A percentile compares a stretch with the other conserved stretches of the same genome.
Conservation (phyloP, 2,797 vertebrate genomes). For the Phoeniculus purpureus region DNA sequence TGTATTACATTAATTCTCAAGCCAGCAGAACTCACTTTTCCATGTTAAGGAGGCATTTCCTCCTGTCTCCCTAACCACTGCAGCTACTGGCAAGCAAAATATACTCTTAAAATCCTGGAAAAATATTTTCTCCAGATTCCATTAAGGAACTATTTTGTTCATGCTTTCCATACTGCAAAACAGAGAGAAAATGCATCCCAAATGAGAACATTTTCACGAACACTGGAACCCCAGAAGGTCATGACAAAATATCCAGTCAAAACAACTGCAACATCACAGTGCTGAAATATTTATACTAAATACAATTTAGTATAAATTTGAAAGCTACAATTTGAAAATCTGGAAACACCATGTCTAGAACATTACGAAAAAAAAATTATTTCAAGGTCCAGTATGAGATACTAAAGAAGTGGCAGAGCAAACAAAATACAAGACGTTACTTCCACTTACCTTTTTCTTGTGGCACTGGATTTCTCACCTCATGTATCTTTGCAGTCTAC, state of each 20-base stretch:
- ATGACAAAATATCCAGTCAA: background rate
- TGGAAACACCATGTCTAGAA: background rate
- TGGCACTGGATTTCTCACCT: background rate
- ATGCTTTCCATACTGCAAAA: conserved; percentile 15
- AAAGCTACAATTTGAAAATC: background rate
- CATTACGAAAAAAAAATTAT: background rate
- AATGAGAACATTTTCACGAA: background rate
- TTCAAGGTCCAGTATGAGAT: background rate
- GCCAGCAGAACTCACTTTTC: background rate
- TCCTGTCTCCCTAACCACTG: background rate
- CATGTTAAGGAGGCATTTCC: background rate
- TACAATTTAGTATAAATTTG: no score
- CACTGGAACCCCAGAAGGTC: background rate
- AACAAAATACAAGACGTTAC: background rate
- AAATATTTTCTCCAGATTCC: conserved; percentile 19
- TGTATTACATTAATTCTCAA: background rate
- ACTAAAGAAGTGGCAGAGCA: background rate
- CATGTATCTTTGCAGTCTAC: background rate
- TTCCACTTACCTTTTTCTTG: background rate
- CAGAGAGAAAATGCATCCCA: background rate
- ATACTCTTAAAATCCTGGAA: conserved; percentile 13
- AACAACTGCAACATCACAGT: background rate
- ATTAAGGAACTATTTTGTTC: conserved; percentile 15
- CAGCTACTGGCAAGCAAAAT: conserved; percentile 24
- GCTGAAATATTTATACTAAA: background rate